phyloP scores from a whole-genome alignment of 2,888 invertebrate species.

The Clistopyga incitator region DNA sequence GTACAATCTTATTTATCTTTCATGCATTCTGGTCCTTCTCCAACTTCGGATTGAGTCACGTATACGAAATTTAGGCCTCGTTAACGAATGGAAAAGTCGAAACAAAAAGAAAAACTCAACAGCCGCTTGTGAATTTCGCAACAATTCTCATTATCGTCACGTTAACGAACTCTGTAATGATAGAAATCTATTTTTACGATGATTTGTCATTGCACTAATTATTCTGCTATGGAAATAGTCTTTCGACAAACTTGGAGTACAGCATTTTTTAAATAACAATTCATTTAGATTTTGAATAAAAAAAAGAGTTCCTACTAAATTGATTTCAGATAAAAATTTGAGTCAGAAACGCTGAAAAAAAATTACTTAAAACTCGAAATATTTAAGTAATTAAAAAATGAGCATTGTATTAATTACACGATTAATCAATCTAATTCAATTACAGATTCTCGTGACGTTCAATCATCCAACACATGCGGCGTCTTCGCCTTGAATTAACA shows the following conservation, averaged over 20 bases:
- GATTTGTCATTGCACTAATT: not conserved
- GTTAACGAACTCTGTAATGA: not conserved
- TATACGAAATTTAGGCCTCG: not conserved
- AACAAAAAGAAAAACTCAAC: not conserved
- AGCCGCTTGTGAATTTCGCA: not conserved
- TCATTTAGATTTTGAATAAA: no score
- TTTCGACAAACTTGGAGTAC: not conserved
- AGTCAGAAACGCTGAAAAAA: no score
- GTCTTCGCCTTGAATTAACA: not conserved
- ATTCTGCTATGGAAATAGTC: not conserved
- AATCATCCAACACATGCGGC: not conserved
- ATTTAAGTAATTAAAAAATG: no score
- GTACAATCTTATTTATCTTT: conserved; percentile 28
- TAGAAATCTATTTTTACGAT: not conserved
- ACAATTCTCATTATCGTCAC: not conserved
- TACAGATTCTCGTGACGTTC: not conserved
- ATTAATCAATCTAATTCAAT: no score
- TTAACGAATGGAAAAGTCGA: not conserved
- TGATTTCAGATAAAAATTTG: no score
- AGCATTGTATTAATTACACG: no score
- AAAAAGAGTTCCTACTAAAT: no score
- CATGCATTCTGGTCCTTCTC: conserved; percentile 62
- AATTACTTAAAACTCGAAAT: no score
- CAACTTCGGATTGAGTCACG: conserved; percentile 52
- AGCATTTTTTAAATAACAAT: no score